A percentile compares a stretch with the other conserved stretches of the same genome.
phyloP scores from a whole-genome alignment of 2,888 invertebrate genomes.

The Apamea monoglypha region DNA sequence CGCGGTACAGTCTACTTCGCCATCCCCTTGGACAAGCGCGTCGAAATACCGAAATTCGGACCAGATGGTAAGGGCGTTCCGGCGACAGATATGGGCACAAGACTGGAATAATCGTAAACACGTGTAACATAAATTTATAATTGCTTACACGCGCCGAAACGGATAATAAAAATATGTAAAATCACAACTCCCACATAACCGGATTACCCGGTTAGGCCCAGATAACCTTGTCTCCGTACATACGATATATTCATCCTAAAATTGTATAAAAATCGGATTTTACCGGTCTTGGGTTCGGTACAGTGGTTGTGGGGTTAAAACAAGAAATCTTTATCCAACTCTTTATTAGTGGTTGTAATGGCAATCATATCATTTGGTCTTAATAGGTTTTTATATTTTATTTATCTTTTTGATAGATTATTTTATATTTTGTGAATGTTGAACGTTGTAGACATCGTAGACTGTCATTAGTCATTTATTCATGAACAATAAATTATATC shows the following conservation, averaged over 20 bases:
- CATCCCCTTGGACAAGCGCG: no score
- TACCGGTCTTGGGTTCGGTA: background rate
- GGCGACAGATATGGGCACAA: background rate
- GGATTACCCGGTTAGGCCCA: slow-evolving; percentile 25
- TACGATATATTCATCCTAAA: background rate
- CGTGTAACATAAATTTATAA: background rate
- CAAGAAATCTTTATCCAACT: background rate
- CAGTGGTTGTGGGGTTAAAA: background rate
- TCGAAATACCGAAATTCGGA: no score
- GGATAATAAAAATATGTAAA: slow-evolving; percentile 31
- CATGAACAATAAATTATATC: no score
- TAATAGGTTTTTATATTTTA: no score
- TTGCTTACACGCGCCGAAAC: slow-evolving; percentile 8
- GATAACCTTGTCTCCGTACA: slow-evolving; percentile 1
- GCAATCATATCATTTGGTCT: no score
- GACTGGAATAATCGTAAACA: background rate
- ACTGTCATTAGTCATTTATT: no score
- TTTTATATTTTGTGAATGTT: no score
- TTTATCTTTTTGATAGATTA: no score
- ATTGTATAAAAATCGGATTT: background rate
- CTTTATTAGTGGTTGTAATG: background rate
- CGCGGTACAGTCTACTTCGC: no score
- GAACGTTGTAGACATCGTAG: no score
- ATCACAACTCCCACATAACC: slow-evolving; percentile 9
- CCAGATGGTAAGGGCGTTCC: no score